A percentile compares a stretch with the other conserved stretches of the same genome.
These are phyloP conservation scores for Lysandra bellargus DNA, from an alignment of 2,888 invertebrate species.

Conservation along the genomic window DNA sequence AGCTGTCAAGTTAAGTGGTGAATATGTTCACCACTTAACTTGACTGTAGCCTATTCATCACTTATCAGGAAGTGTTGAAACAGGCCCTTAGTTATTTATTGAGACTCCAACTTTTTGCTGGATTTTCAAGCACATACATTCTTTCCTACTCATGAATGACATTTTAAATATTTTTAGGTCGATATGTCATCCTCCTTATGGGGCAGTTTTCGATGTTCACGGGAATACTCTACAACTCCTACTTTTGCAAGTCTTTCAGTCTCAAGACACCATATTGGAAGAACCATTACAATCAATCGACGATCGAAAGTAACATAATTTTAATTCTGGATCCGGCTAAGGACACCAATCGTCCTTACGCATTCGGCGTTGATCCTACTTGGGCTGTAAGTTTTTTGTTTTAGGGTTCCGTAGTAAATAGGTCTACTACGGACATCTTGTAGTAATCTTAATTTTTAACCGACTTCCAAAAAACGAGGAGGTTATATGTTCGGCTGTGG, in stretches of 20 bases:
- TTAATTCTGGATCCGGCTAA: slow-evolving; percentile 82
- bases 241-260: slow-evolving; percentile 92
- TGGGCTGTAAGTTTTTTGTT: slow-evolving; percentile 76
- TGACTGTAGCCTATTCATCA: too few relatives aligned
- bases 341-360: slow-evolving; percentile 84
- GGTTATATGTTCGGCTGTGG: too few relatives aligned
- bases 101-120: too few relatives aligned
- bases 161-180: slow-evolving; percentile 77
- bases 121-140: neutral
- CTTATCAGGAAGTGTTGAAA: too few relatives aligned
- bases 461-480: too few relatives aligned
- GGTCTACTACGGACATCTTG: too few relatives aligned
- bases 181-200: slow-evolving; percentile 97
- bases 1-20: too few relatives aligned
- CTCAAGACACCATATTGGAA: slow-evolving; percentile 90
- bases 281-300: neutral
- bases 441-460: too few relatives aligned
- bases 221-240: slow-evolving; percentile 97
- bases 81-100: too few relatives aligned
- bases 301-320: slow-evolving; percentile 41
- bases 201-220: slow-evolving; percentile 96
- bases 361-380: slow-evolving; percentile 89
- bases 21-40: too few relatives aligned
- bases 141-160: neutral
- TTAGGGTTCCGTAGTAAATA: neutral